Evolutionary conservation across 2,888 invertebrate species (phyloP).

Genomic region (Dasypolia templi): DNA sequence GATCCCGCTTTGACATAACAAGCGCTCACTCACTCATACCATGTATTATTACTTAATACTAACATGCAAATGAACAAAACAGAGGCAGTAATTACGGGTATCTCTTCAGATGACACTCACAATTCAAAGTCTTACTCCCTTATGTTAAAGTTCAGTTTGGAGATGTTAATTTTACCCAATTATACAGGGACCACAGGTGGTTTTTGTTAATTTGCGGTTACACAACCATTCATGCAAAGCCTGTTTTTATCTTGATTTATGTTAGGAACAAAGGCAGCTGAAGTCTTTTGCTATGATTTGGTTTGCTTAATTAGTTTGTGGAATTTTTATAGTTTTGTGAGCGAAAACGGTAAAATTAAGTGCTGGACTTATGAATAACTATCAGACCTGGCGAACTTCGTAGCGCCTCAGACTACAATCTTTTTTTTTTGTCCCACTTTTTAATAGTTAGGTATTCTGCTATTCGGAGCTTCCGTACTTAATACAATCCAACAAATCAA

Average conservation of each 20-base stretch:
- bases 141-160: slow-evolving; percentile 9
- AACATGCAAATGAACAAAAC: slow-evolving; percentile 39
- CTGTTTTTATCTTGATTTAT: slow-evolving; percentile 53
- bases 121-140: neutral
- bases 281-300: slow-evolving; percentile 11
- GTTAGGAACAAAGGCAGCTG: slow-evolving; percentile 23
- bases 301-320: neutral
- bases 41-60: slow-evolving; percentile 3
- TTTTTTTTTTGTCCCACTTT: no score
- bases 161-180: slow-evolving; percentile 20
- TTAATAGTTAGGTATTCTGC: no score
- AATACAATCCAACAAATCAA: no score
- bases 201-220: slow-evolving; percentile 52
- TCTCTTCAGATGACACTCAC: neutral
- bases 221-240: slow-evolving; percentile 35
- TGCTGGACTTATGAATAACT: neutral
- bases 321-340: neutral
- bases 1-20: slow-evolving; percentile 5
- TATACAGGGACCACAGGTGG: slow-evolving; percentile 56
- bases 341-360: neutral
- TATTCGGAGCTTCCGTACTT: no score
- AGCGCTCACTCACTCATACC: neutral
- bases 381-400: no score
- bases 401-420: no score
- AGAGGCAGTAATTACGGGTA: slow-evolving; percentile 26